These are phyloP conservation scores for Phenacoccus solenopsis DNA, from an alignment of 1,140 invertebrate genomes.

Conservation along the genomic window DNA sequence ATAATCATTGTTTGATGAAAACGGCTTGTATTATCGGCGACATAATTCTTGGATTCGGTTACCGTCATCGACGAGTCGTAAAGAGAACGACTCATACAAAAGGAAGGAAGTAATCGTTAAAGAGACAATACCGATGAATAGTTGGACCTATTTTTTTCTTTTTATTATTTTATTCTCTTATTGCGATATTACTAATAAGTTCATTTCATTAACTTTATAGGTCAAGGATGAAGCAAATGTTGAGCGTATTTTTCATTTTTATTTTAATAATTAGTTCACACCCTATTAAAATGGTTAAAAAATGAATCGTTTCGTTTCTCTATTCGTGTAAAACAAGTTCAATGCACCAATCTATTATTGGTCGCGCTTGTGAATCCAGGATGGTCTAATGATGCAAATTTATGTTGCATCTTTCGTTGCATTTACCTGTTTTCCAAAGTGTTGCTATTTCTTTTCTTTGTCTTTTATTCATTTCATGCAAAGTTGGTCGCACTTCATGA, in stretches of 20 bases:
- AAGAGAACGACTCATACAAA: constrained; percentile 6
- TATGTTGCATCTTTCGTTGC: too few species aligned
- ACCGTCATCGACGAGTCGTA: neutral
- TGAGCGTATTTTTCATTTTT: neutral
- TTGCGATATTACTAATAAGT: neutral
- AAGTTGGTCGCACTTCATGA: too few species aligned
- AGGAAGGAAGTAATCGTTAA: constrained; percentile 8
- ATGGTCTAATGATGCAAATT: too few species aligned
- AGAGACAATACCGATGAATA: constrained; percentile 6
- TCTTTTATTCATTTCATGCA: too few species aligned
- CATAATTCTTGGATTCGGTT: constrained; percentile 11
- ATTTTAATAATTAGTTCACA: too few species aligned
- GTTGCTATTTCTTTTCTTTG: too few species aligned
- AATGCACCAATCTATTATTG: too few species aligned
- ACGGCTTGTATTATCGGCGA: neutral
- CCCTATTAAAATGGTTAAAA: too few species aligned
- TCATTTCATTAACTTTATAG: constrained; percentile 6
- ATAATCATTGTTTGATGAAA: neutral
- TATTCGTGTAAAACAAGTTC: too few species aligned
- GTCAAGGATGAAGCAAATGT: constrained; percentile 9
- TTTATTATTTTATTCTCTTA: neutral
- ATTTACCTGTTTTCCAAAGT: too few species aligned
- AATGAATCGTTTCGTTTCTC: too few species aligned
- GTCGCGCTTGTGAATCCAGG: too few species aligned
- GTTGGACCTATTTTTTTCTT: constrained; percentile 5